These are phyloP conservation scores for Aegithalos caudatus DNA, from an alignment of 2,113 vertebrate species.

Conservation along the genomic window DNA sequence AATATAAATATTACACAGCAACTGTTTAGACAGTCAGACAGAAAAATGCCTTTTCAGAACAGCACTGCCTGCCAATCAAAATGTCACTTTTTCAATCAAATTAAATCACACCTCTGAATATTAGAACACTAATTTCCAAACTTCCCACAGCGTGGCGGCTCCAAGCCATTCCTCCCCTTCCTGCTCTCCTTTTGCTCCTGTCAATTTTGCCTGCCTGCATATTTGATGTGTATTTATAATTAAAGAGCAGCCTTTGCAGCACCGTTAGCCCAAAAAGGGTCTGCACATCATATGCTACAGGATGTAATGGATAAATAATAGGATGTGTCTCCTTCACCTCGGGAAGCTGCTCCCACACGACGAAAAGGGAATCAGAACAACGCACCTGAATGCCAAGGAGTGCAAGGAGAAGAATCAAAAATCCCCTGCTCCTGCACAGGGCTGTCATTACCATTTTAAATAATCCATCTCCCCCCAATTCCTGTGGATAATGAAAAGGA, in stretches of 20 bases:
- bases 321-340: neutral
- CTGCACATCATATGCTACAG: neutral
- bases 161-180: neutral
- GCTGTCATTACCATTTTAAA: neutral
- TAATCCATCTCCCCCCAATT: neutral
- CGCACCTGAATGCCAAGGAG: neutral
- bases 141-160: neutral
- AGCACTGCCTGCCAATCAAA: neutral
- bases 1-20: neutral
- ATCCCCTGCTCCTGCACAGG: neutral
- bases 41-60: neutral
- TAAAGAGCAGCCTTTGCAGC: neutral
- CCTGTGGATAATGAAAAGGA: neutral
- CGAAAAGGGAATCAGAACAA: neutral
- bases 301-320: neutral
- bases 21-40: neutral
- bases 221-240: conserved; percentile 30
- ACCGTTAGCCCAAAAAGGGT: neutral
- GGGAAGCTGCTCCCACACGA: neutral
- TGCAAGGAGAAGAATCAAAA: neutral
- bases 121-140: neutral
- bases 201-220: neutral
- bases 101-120: neutral
- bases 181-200: neutral
- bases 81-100: neutral